These are phyloP conservation scores for Apamea anceps DNA, from an alignment of 2,888 invertebrate genomes.

Conservation along the genomic window DNA sequence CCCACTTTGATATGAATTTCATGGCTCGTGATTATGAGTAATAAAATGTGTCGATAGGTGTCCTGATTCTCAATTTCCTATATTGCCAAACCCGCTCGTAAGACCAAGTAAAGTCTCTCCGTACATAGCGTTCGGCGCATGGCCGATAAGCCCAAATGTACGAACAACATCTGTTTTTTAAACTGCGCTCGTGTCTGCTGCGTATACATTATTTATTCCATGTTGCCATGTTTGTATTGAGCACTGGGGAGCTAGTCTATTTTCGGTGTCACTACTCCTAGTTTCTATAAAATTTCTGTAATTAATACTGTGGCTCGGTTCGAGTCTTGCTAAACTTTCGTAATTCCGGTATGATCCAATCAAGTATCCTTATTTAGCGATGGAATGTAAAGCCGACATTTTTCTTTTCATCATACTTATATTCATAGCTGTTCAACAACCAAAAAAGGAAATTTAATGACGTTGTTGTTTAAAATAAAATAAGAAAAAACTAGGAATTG, in stretches of 20 bases:
- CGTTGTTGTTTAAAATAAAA: conserved; percentile 42
- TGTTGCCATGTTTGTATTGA: conserved; percentile 71
- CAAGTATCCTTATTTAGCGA: conserved; percentile 56
- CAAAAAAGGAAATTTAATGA: conserved; percentile 47
- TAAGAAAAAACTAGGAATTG: conserved; percentile 27
- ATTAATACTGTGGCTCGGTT: conserved; percentile 33
- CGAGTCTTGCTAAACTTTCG: conserved; percentile 37
- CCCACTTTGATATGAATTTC: conserved; percentile 46
- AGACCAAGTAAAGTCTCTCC: conserved; percentile 68
- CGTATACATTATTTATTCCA: conserved; percentile 72
- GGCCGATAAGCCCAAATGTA: conserved; percentile 72
- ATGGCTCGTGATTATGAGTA: conserved; percentile 29
- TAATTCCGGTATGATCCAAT: conserved; percentile 44
- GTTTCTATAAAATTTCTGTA: conserved; percentile 71
- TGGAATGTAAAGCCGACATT: conserved; percentile 45
- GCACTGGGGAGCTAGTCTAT: conserved; percentile 75
- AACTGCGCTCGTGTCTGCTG: conserved; percentile 68
- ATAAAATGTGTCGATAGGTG: conserved; percentile 59
- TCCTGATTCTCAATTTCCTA: conserved; percentile 64
- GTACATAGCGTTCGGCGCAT: conserved; percentile 44
- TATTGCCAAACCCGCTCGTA: conserved; percentile 70
- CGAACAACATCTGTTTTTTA: conserved; percentile 81
- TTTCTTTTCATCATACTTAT: conserved; percentile 42
- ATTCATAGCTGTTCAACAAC: background rate
- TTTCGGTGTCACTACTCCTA: conserved; percentile 74